These are phyloP conservation scores for Neelides sp. DNA, from an alignment of 1,140 invertebrate species.

Conservation along the genomic window DNA sequence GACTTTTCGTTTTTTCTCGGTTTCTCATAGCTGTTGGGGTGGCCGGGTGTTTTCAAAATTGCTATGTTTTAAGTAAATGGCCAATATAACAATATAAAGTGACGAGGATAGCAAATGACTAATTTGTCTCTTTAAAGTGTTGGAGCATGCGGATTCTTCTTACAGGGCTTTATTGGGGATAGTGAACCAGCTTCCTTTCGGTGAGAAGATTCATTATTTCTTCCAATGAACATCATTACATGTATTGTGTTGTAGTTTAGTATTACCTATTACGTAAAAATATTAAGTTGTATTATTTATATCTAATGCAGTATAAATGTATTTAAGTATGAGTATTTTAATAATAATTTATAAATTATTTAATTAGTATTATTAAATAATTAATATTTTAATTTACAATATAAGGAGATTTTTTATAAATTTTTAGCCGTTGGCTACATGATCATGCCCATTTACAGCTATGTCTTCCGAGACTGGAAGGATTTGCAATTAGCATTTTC, in stretches of 20 bases:
- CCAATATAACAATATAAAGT: neutral
- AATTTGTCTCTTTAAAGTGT: slow-evolving; percentile 12
- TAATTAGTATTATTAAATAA: slow-evolving; percentile 31
- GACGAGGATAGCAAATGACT: neutral
- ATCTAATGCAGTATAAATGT: neutral
- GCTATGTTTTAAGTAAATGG: slow-evolving; percentile 46
- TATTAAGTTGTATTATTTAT: neutral
- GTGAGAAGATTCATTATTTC: too few relatives aligned
- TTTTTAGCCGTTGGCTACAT: slow-evolving; percentile 64
- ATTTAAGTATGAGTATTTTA: neutral
- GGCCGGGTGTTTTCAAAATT: slow-evolving; percentile 57
- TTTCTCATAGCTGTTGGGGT: slow-evolving; percentile 52
- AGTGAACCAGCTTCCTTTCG: slow-evolving; percentile 21
- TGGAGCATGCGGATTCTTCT: slow-evolving; percentile 14
- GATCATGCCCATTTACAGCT: slow-evolving; percentile 54
- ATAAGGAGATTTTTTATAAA: slow-evolving; percentile 57
- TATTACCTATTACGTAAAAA: too few relatives aligned
- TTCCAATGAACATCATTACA: too few relatives aligned
- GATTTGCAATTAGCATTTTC: slow-evolving; percentile 56
- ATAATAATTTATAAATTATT: neutral
- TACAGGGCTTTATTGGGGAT: slow-evolving; percentile 19
- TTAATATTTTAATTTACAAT: slow-evolving; percentile 58
- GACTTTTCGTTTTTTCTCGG: slow-evolving; percentile 48
- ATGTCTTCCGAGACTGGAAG: slow-evolving; percentile 57
- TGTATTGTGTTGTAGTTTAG: too few relatives aligned